Percentiles rank a stretch among this genome's conserved stretches.
Evolutionary conservation across 2,113 vertebrate genomes (phyloP).

Genomic region (Nyctereutes procyonoides): DNA sequence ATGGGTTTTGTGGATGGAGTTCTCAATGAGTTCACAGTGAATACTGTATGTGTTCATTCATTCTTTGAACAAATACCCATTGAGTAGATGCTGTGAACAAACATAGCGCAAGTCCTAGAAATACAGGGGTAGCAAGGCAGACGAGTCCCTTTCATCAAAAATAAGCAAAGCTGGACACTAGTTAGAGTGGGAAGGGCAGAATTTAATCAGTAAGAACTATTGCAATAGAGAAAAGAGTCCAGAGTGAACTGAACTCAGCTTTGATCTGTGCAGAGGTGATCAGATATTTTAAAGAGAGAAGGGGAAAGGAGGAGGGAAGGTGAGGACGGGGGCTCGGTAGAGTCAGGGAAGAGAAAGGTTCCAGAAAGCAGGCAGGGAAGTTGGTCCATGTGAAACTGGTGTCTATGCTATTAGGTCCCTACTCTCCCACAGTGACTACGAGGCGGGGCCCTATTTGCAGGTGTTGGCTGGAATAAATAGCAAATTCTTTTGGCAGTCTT

Average conservation of each 20-base stretch:
- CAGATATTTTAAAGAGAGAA: background rate
- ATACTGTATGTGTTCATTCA: background rate
- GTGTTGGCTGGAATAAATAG: background rate
- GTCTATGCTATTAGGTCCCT: background rate
- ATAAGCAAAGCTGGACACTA: background rate
- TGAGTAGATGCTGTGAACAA: background rate
- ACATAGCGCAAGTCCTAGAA: background rate
- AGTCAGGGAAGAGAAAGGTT: background rate
- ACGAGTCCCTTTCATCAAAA: background rate
- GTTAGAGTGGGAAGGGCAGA: background rate
- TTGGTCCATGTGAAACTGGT: background rate
- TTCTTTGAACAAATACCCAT: background rate
- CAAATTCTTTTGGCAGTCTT: background rate
- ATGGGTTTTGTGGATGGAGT: background rate
- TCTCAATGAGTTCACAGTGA: background rate
- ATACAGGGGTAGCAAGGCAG: background rate
- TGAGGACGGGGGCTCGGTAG: background rate
- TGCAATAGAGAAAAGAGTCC: background rate
- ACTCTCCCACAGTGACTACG: background rate
- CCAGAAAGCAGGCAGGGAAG: background rate
- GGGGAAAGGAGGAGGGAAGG: background rate
- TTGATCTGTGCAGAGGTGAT: background rate
- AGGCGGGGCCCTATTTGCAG: background rate
- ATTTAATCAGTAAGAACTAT: background rate
- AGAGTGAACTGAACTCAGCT: background rate